phyloP scores from a whole-genome alignment of 2,888 invertebrate genomes.

The Cloeon dipterum region DNA sequence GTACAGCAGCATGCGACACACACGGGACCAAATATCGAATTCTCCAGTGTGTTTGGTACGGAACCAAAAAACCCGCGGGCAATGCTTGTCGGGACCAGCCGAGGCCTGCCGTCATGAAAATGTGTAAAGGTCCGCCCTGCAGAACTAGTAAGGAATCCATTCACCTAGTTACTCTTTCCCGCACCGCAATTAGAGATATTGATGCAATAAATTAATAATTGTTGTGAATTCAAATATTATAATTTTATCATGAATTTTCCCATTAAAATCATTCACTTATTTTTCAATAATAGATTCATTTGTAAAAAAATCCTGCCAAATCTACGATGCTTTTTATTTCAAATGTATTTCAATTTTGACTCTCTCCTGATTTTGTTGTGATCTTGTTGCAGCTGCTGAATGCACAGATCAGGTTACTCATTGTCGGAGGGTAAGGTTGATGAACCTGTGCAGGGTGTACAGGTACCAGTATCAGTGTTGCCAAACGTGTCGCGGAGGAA shows the following conservation, averaged over 20 bases:
- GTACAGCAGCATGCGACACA: slow-evolving; percentile 59
- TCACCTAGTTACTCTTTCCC: no score
- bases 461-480: slow-evolving; percentile 75
- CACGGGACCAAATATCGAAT: slow-evolving; percentile 72
- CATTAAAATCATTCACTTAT: no score
- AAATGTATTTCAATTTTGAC: no score
- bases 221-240: not conserved
- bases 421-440: slow-evolving; percentile 65
- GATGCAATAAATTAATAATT: not conserved
- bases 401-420: slow-evolving; percentile 65
- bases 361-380: no score
- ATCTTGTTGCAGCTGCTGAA: slow-evolving; percentile 32
- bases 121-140: slow-evolving; percentile 50
- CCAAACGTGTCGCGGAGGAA: slow-evolving; percentile 36
- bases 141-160: slow-evolving; percentile 22
- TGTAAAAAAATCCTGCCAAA: no score
- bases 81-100: slow-evolving; percentile 58
- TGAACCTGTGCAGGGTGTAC: slow-evolving; percentile 69
- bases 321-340: no score
- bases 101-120: slow-evolving; percentile 52
- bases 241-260: no score
- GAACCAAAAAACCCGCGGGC: slow-evolving; percentile 59
- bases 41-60: slow-evolving; percentile 82
- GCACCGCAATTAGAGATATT: not conserved
- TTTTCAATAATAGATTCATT: no score